A percentile compares a stretch with the other conserved stretches of the same genome.
Conservation (phyloP, 2,888 invertebrate genomes). For the Craniophora ligustri region DNA sequence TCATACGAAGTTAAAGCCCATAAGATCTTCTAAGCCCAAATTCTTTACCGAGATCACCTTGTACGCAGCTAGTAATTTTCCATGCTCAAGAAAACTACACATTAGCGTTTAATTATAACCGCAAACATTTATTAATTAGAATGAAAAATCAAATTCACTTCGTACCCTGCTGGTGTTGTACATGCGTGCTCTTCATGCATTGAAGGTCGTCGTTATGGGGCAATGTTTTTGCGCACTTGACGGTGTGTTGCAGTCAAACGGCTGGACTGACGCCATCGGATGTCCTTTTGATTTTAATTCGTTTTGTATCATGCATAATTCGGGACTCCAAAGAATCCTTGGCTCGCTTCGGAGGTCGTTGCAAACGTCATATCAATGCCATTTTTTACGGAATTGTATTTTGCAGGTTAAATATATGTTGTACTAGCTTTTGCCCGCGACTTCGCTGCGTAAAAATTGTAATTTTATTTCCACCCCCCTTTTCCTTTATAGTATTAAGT, state of each 20-base stretch:
- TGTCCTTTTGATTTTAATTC: constrained; percentile 20
- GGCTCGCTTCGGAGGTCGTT: constrained; percentile 20
- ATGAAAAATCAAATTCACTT: constrained; percentile 13
- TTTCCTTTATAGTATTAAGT: no score
- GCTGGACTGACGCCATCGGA: constrained; percentile 9
- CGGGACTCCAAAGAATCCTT: constrained; percentile 28
- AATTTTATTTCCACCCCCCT: no score
- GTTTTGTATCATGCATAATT: constrained; percentile 32
- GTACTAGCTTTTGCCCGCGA: no score
- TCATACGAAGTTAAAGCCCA: background rate
- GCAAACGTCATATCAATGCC: constrained; percentile 8
- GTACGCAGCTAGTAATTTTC: constrained; percentile 33
- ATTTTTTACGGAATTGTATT: constrained; percentile 1
- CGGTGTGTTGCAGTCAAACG: constrained; percentile 6
- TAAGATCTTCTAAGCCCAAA: background rate
- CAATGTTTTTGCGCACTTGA: constrained; percentile 10
- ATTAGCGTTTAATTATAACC: constrained; percentile 33
- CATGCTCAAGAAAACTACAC: constrained; percentile 17
- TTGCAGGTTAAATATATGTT: background rate
- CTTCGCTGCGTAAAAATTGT: no score
- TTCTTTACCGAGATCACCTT: constrained; percentile 1
- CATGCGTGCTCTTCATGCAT: constrained; percentile 11
- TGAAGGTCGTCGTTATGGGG: constrained; percentile 11
- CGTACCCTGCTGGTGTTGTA: constrained; percentile 5
- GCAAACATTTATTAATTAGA: constrained; percentile 22